Evolutionary conservation across 2,113 vertebrate species (phyloP).

Genomic region (Notothenia coriiceps): DNA sequence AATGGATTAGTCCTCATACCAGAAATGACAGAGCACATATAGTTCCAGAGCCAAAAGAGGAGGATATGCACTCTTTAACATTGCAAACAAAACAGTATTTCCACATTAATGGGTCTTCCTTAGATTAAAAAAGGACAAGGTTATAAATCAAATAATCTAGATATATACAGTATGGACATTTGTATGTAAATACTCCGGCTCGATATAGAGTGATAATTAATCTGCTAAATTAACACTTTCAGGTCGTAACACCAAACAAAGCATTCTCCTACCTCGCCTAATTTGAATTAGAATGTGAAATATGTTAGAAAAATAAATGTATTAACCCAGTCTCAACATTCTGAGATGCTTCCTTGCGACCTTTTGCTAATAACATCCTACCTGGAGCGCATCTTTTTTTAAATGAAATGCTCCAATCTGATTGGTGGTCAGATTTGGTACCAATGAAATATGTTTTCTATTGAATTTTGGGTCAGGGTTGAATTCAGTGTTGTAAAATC

Average conservation of each 20-base stretch:
- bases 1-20: neutral
- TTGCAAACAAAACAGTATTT: neutral
- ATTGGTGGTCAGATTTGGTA: neutral
- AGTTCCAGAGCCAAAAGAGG: neutral
- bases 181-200: neutral
- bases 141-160: neutral
- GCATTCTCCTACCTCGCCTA: too few relatives aligned
- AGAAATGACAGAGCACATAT: neutral
- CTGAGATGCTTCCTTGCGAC: neutral
- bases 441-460: neutral
- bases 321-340: neutral
- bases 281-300: constrained; percentile 1
- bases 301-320: neutral
- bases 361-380: neutral
- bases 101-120: too few relatives aligned
- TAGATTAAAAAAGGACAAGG: neutral
- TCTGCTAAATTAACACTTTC: neutral
- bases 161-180: neutral
- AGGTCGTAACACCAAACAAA: too few relatives aligned
- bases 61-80: neutral
- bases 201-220: neutral
- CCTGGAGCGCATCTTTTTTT: neutral
- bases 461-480: neutral
- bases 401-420: neutral
- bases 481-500: neutral